Conservation (phyloP, 2,888 invertebrate genomes). For the Andrena flavipes region DNA sequence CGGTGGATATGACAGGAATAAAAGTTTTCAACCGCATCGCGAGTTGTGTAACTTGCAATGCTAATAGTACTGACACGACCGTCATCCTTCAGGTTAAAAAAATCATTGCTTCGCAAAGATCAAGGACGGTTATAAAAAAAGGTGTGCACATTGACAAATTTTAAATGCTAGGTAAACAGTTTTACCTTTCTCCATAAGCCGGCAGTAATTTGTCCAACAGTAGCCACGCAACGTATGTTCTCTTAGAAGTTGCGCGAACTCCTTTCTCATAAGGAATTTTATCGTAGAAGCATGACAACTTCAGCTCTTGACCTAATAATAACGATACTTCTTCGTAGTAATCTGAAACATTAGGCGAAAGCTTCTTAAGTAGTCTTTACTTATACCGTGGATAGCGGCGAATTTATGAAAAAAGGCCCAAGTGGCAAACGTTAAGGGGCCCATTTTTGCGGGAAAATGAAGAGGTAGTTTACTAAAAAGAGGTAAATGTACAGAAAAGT, state of each 20-base stretch:
- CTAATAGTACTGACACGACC: conserved; percentile 58
- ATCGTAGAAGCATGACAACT: conserved; percentile 62
- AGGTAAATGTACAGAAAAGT: too few relatives aligned
- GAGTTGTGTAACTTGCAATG: conserved; percentile 55
- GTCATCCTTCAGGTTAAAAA: conserved; percentile 51
- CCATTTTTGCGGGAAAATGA: too few relatives aligned
- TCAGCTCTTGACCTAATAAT: conserved; percentile 55
- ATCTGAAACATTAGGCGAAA: conserved; percentile 38
- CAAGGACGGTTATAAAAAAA: background rate
- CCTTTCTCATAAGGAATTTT: conserved; percentile 30
- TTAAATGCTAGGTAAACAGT: background rate
- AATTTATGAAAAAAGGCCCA: too few relatives aligned
- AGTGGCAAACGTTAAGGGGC: too few relatives aligned
- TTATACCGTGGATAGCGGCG: background rate
- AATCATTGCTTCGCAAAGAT: conserved; percentile 28
- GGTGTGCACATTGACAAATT: background rate
- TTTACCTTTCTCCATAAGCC: conserved; percentile 33
- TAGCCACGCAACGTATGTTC: conserved; percentile 49
- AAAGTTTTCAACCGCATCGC: conserved; percentile 59
- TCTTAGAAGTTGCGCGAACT: conserved; percentile 9
- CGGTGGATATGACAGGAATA: conserved; percentile 55
- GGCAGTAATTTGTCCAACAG: conserved; percentile 51
- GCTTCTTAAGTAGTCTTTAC: background rate
- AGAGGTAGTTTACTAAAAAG: too few relatives aligned
- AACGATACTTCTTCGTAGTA: conserved; percentile 58